phyloP scores from a whole-genome alignment of 1,140 invertebrate species.

The Cecropterus lyciades region DNA sequence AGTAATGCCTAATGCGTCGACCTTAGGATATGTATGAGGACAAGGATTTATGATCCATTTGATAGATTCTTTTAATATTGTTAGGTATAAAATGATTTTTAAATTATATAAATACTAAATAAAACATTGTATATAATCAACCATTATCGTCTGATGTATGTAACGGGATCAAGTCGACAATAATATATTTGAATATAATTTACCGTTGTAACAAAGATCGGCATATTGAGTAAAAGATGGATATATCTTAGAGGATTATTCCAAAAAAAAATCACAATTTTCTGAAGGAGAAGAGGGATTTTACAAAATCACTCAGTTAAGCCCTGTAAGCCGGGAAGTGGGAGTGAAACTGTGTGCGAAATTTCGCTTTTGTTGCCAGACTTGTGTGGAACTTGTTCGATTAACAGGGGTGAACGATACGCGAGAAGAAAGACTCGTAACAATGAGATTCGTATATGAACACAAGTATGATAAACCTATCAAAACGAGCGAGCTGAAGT shows the following conservation, averaged over 20 bases:
- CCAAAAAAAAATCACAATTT: constrained; percentile 37
- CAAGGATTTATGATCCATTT: no score
- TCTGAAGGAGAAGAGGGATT: constrained; percentile 31
- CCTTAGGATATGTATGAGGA: no score
- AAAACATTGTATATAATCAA: not conserved
- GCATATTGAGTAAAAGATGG: constrained; percentile 17
- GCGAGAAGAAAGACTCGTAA: no score
- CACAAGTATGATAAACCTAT: no score
- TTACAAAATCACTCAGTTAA: constrained; percentile 33
- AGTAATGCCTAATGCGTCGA: no score
- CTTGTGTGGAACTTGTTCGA: not conserved
- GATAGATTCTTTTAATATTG: no score
- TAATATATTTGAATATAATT: not conserved
- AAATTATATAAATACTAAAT: no score
- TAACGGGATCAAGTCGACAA: not conserved
- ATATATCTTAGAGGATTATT: constrained; percentile 30
- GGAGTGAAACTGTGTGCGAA: constrained; percentile 29
- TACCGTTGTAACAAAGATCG: constrained; percentile 17
- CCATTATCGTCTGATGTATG: no score
- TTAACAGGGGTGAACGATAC: no score
- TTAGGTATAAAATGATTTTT: no score
- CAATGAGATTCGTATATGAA: no score
- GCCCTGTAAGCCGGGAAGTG: constrained; percentile 25
- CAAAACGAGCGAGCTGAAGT: no score
- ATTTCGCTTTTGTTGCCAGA: constrained; percentile 23